A percentile compares a stretch with the other conserved stretches of the same genome.
These are phyloP conservation scores for Plumapathes pennacea DNA, from an alignment of 92 coral and sea anemone genomes.

Conservation along the genomic window DNA sequence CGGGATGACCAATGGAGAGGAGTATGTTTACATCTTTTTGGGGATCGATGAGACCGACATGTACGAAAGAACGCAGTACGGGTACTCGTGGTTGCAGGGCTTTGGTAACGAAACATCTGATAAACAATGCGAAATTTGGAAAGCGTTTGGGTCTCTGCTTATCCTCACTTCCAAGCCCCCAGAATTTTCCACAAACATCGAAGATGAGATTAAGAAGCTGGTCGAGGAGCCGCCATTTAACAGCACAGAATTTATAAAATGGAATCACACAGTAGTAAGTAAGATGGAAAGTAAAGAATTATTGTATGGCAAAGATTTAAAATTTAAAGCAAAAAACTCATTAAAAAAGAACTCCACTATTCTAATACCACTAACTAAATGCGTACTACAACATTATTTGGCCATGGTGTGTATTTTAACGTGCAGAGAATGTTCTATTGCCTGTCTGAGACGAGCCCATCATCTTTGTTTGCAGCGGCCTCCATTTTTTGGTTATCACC, in stretches of 20 bases:
- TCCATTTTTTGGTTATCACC: constrained; percentile 49
- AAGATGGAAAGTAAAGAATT: too few relatives aligned
- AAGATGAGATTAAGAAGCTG: neutral
- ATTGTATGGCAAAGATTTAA: too few relatives aligned
- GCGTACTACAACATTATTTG: too few relatives aligned
- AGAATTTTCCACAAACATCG: neutral
- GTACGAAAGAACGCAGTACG: neutral
- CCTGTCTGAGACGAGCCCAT: too few relatives aligned
- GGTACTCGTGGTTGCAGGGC: constrained; percentile 3
- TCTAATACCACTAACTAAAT: too few relatives aligned
- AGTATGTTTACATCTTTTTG: constrained; percentile 46
- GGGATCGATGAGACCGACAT: neutral
- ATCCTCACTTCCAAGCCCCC: constrained; percentile 10
- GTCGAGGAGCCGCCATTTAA: constrained; percentile 13
- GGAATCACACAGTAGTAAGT: too few relatives aligned
- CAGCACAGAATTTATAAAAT: too few relatives aligned
- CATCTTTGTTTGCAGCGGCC: constrained; percentile 9
- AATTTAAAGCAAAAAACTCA: too few relatives aligned
- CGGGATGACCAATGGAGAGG: constrained; percentile 38
- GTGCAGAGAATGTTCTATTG: too few relatives aligned
- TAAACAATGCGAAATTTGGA: constrained; percentile 14
- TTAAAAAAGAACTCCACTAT: too few relatives aligned
- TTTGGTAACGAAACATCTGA: neutral
- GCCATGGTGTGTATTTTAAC: too few relatives aligned
- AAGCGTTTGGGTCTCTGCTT: constrained; percentile 32